phyloP scores from a whole-genome alignment of 2,888 invertebrate genomes.

The Drosophila dives region DNA sequence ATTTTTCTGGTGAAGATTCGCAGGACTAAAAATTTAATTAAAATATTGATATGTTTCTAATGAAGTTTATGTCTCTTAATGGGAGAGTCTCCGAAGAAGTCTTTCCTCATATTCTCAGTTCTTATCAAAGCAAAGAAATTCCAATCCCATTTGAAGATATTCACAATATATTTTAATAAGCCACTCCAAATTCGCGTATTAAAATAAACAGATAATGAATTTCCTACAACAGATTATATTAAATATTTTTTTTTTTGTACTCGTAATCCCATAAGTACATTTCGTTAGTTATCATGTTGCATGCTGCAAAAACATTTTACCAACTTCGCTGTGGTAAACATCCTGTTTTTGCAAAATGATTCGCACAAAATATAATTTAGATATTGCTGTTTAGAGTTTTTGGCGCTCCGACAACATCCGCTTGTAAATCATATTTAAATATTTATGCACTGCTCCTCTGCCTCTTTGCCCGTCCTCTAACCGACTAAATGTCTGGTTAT shows the following conservation, averaged over 20 bases:
- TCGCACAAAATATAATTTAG: conserved; percentile 31
- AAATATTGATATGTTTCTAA: neutral
- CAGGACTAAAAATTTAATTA: neutral
- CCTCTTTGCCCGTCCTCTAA: conserved; percentile 11
- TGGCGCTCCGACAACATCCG: conserved; percentile 44
- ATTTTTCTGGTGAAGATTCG: neutral
- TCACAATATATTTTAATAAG: neutral
- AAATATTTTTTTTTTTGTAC: neutral
- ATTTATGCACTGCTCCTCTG: conserved; percentile 55
- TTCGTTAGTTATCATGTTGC: neutral
- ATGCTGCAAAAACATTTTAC: conserved; percentile 27
- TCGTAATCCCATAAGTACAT: neutral
- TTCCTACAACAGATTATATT: neutral
- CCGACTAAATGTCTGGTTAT: conserved; percentile 38
- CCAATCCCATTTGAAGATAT: neutral
- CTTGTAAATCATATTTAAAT: conserved; percentile 79
- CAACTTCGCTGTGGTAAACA: conserved; percentile 46
- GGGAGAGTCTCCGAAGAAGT: neutral
- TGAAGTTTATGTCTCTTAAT: accelerated
- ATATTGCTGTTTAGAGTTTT: conserved; percentile 38
- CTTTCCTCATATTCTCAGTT: neutral
- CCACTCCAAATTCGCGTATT: neutral
- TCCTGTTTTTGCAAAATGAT: conserved; percentile 52
- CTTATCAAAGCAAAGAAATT: neutral
- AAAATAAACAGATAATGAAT: neutral